Evolutionary conservation across 2,113 vertebrate genomes (phyloP).

Genomic region (Ploceus nigricollis): DNA sequence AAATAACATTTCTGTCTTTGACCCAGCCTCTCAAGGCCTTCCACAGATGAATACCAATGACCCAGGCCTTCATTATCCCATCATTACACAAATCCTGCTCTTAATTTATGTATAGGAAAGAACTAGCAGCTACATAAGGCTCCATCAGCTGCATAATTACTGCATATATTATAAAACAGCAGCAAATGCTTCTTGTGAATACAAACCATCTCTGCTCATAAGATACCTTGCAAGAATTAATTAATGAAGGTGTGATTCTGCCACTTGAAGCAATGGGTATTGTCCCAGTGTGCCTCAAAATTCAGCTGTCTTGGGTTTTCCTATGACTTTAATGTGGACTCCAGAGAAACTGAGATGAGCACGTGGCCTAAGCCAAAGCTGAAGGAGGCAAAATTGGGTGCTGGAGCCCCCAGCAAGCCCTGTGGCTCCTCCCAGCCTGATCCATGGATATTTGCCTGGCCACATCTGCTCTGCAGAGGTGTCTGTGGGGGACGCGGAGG

Average conservation of each 20-base stretch:
- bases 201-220: slow-evolving; percentile 42
- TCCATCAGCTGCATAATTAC: slow-evolving; percentile 68
- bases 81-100: slow-evolving; percentile 68
- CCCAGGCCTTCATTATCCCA: slow-evolving; percentile 59
- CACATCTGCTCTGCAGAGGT: background rate
- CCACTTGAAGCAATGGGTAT: background rate
- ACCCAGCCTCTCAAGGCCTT: slow-evolving; percentile 42
- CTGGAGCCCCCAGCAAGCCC: background rate
- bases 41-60: slow-evolving; percentile 53
- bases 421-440: fast-evolving
- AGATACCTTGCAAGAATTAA: slow-evolving; percentile 25
- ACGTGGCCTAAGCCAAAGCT: background rate
- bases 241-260: background rate
- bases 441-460: background rate
- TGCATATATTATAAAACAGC: slow-evolving; percentile 62
- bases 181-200: slow-evolving; percentile 44
- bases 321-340: background rate
- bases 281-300: background rate
- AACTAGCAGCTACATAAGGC: slow-evolving; percentile 51
- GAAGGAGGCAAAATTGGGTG: background rate
- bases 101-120: slow-evolving; percentile 66
- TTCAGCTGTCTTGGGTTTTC: background rate
- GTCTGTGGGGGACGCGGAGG: too few species aligned
- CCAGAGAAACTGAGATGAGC: background rate
- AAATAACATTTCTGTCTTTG: slow-evolving; percentile 47